These are phyloP conservation scores for Heliconius eleuchia DNA, from an alignment of 1,140 invertebrate genomes.

Conservation along the genomic window DNA sequence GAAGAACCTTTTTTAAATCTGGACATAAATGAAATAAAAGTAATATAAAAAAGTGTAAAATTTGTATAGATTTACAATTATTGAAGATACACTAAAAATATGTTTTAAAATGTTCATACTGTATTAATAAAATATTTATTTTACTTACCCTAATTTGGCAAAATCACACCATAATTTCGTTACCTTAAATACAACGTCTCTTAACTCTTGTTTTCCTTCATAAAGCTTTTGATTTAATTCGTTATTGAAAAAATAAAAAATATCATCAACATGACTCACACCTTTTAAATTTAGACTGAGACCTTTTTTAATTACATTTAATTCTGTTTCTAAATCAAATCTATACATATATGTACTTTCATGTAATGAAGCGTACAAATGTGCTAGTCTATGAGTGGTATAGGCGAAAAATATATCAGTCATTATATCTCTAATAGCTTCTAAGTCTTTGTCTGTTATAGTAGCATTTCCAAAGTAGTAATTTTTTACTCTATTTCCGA, in stretches of 20 bases:
- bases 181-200: conserved; percentile 63
- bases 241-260: neutral
- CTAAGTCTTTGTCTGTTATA: conserved; percentile 53
- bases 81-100: no score
- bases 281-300: conserved; percentile 46
- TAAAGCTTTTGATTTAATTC: conserved; percentile 50
- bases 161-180: conserved; percentile 86
- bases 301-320: conserved; percentile 57
- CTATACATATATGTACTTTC: conserved; percentile 76
- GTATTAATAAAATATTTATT: conserved; percentile 10
- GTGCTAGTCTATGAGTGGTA: conserved; percentile 66
- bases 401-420: conserved; percentile 71
- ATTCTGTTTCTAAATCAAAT: conserved; percentile 69
- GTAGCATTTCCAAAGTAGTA: conserved; percentile 76
- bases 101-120: no score
- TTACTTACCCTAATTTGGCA: conserved; percentile 83
- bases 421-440: conserved; percentile 59
- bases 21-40: no score
- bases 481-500: conserved; percentile 62
- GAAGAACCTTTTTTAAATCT: no score
- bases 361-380: conserved; percentile 45
- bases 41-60: no score
- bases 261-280: neutral
- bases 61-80: no score
- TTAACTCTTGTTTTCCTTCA: conserved; percentile 52